Percentiles rank a stretch among this genome's conserved stretches.
These are phyloP conservation scores for Baronia brevicornis DNA, from an alignment of 2,888 invertebrate genomes.

Conservation along the genomic window DNA sequence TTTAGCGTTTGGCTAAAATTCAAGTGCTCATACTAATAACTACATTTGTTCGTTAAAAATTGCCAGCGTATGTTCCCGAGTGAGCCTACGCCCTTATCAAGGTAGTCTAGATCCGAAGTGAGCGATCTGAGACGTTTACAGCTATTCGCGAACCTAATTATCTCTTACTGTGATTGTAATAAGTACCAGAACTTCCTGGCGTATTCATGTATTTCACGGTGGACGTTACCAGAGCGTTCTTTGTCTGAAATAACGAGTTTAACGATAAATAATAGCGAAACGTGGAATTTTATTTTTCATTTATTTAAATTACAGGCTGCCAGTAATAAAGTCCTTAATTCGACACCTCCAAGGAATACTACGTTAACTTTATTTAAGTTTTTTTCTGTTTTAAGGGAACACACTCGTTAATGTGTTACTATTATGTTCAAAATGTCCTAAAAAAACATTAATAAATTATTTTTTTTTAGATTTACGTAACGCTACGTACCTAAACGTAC, in stretches of 20 bases:
- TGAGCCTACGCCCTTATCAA: conserved; percentile 66
- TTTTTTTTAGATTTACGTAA: too few species aligned
- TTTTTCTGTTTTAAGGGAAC: too few species aligned
- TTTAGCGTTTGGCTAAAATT: too few species aligned
- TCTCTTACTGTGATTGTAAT: conserved; percentile 30
- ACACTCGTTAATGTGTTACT: too few species aligned
- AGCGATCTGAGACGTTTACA: conserved; percentile 16
- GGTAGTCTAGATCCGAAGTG: conserved; percentile 44
- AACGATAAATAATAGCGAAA: conserved; percentile 1
- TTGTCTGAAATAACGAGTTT: conserved; percentile 4
- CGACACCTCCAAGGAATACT: too few species aligned
- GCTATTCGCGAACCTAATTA: conserved; percentile 23
- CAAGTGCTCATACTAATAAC: background rate
- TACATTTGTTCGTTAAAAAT: conserved; percentile 13
- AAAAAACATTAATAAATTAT: too few species aligned
- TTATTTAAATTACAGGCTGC: conserved; percentile 1
- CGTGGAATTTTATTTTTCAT: conserved; percentile 1
- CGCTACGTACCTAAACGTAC: too few species aligned
- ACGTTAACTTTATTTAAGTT: too few species aligned
- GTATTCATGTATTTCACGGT: background rate
- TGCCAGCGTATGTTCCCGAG: conserved; percentile 20
- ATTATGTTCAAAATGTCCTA: too few species aligned
- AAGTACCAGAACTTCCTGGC: conserved; percentile 20
- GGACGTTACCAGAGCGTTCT: conserved; percentile 9
- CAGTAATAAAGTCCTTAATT: background rate